Evolutionary conservation across 2,113 vertebrate genomes (phyloP).

Genomic region (Nothobranchius furzeri): DNA sequence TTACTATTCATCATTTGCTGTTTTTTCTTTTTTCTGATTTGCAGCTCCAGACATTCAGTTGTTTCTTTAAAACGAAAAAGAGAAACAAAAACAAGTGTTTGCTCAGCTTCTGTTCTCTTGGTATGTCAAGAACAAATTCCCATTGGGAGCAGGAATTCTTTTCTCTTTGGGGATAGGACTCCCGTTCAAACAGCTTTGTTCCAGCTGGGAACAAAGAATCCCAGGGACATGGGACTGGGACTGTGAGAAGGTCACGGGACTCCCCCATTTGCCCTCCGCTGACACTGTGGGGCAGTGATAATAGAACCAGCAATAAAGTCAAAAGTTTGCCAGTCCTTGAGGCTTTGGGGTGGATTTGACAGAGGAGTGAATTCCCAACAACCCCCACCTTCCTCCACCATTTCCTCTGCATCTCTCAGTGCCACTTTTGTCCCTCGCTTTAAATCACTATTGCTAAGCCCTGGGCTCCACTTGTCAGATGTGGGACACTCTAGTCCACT

Average conservation of each 20-base stretch:
- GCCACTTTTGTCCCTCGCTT: constrained; percentile 63
- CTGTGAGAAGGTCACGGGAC: constrained; percentile 74
- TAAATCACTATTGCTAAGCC: constrained; percentile 68
- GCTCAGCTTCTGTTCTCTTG: background rate
- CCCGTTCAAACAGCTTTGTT: constrained; percentile 63
- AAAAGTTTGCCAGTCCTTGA: constrained; percentile 44
- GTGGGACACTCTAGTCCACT: constrained; percentile 54
- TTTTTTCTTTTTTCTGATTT: background rate
- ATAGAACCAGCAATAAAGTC: constrained; percentile 58
- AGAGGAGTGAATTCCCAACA: constrained; percentile 35
- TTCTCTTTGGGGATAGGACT: constrained; percentile 41
- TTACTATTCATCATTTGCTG: background rate
- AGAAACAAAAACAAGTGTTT: constrained; percentile 26
- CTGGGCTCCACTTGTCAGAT: constrained; percentile 72
- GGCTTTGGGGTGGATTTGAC: constrained; percentile 45
- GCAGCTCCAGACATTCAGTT: constrained; percentile 4
- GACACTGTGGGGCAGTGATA: constrained; percentile 71
- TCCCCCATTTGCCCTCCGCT: constrained; percentile 66
- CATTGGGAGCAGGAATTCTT: constrained; percentile 41
- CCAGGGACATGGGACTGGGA: constrained; percentile 41
- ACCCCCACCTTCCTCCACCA: constrained; percentile 2
- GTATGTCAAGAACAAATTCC: constrained; percentile 15
- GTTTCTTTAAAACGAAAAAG: background rate
- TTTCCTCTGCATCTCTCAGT: constrained; percentile 33
- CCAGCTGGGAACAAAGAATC: constrained; percentile 57